Percentiles rank a stretch among this genome's conserved stretches.
phyloP scores from a whole-genome alignment of 2,888 invertebrate genomes.

The Tanytarsus gracilentus region DNA sequence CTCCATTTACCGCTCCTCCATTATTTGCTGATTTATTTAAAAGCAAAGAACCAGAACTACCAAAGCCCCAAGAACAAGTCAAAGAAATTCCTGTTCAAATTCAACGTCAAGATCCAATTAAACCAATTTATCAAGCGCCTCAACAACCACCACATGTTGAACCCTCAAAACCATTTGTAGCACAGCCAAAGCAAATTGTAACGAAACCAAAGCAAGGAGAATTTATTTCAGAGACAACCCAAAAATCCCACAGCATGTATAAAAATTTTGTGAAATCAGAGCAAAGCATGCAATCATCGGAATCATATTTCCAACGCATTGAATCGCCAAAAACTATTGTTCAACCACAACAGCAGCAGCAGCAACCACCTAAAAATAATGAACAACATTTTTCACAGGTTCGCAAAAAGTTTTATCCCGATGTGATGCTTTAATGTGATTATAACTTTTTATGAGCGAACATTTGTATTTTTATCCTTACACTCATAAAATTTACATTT shows the following conservation, averaged over 20 bases:
- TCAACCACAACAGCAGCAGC: constrained; percentile 35
- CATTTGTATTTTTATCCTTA: background rate
- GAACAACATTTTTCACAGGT: constrained; percentile 22
- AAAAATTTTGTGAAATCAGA: constrained; percentile 26
- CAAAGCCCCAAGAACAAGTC: constrained; percentile 31
- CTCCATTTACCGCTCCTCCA: constrained; percentile 45
- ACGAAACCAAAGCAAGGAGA: constrained; percentile 37
- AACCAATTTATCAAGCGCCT: constrained; percentile 34
- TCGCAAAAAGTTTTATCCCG: constrained; percentile 24
- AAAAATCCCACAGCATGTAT: constrained; percentile 19
- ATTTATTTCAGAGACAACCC: constrained; percentile 3
- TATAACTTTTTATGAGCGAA: background rate
- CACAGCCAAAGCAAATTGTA: constrained; percentile 31
- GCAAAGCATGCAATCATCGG: constrained; percentile 13
- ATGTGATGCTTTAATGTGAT: constrained; percentile 29
- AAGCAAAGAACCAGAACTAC: constrained; percentile 23
- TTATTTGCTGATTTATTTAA: constrained; percentile 32
- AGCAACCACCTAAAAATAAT: constrained; percentile 32
- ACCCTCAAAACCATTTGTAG: background rate
- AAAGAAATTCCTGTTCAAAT: constrained; percentile 33
- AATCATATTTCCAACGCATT: constrained; percentile 28
- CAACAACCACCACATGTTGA: constrained; percentile 31
- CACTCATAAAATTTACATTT: background rate
- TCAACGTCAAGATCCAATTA: constrained; percentile 45
- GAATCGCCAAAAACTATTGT: background rate